A percentile compares a stretch with the other conserved stretches of the same genome.
These are phyloP conservation scores for Coccyzus lansbergi DNA, from an alignment of 2,797 vertebrate genomes.

Conservation along the genomic window DNA sequence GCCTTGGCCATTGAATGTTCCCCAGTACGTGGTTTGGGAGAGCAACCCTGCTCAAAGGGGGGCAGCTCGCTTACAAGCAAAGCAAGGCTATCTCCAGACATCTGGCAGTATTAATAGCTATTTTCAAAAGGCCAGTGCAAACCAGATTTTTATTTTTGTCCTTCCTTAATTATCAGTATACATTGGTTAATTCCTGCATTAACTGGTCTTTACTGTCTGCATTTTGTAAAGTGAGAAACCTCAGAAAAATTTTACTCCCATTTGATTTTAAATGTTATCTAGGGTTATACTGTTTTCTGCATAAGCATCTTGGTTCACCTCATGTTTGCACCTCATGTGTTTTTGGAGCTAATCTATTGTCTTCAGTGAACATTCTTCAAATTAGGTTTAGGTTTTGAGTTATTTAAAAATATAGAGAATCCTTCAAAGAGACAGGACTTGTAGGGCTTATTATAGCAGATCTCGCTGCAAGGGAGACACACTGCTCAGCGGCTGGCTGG, in stretches of 20 bases:
- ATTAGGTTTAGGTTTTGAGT: background rate
- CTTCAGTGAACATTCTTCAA: background rate
- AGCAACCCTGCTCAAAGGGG: slow-evolving; percentile 8
- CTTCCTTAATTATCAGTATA: slow-evolving; percentile 1
- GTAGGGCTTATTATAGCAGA: background rate
- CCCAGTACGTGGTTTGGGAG: slow-evolving; percentile 18
- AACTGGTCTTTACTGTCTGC: background rate
- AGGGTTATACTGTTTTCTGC: background rate
- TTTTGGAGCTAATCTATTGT: background rate
- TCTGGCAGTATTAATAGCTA: background rate
- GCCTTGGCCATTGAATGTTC: slow-evolving; percentile 59
- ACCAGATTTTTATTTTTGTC: background rate
- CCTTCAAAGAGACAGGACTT: background rate
- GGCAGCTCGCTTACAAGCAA: background rate
- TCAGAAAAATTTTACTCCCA: background rate
- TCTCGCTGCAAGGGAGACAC: background rate
- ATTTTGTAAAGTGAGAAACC: background rate
- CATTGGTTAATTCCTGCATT: background rate
- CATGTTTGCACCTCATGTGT: background rate
- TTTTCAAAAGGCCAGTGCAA: slow-evolving; percentile 26
- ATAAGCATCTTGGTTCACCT: background rate
- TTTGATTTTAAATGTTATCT: background rate
- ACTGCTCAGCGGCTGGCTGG: fast-evolving
- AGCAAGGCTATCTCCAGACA: background rate
- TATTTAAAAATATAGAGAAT: background rate